Percentiles rank a stretch among this genome's conserved stretches.
Conservation (phyloP, 2,797 vertebrate genomes). For the Mallotus villosus region DNA sequence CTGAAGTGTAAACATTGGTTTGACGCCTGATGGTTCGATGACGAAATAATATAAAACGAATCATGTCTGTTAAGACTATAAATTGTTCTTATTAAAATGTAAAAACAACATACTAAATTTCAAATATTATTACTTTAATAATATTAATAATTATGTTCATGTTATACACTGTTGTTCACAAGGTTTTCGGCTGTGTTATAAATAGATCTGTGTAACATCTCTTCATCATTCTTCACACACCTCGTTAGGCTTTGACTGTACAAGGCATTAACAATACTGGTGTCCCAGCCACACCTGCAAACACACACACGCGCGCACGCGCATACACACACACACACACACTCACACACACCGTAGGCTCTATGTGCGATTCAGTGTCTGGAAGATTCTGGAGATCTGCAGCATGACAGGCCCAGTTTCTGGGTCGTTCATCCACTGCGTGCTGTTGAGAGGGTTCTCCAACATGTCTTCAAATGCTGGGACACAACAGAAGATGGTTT, state of each 20-base stretch:
- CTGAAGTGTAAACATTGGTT: slow-evolving; percentile 74
- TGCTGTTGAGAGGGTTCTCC: slow-evolving; percentile 98
- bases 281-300: slow-evolving; percentile 39
- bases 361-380: slow-evolving; percentile 98
- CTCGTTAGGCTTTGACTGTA: slow-evolving; percentile 57
- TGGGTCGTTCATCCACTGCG: slow-evolving; percentile 99
- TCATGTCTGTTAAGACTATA: slow-evolving; percentile 64
- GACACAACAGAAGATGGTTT: neutral
- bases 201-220: slow-evolving; percentile 73
- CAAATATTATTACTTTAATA: slow-evolving; percentile 57
- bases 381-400: slow-evolving; percentile 99
- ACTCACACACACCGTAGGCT: slow-evolving; percentile 46
- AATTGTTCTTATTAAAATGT: slow-evolving; percentile 69
- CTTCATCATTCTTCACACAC: slow-evolving; percentile 51
- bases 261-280: slow-evolving; percentile 63
- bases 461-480: slow-evolving; percentile 99
- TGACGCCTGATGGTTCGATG: slow-evolving; percentile 62
- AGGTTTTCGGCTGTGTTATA: slow-evolving; percentile 76
- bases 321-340: slow-evolving; percentile 30
- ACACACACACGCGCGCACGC: slow-evolving; percentile 17
- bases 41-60: slow-evolving; percentile 77
- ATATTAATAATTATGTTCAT: slow-evolving; percentile 54
- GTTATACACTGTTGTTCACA: slow-evolving; percentile 68
- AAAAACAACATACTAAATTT: slow-evolving; percentile 68
- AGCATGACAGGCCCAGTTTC: slow-evolving; percentile 98